Base-by-base conservation (phyloP, 2,888 invertebrate species). In the Cosmia trapezina region DNA sequence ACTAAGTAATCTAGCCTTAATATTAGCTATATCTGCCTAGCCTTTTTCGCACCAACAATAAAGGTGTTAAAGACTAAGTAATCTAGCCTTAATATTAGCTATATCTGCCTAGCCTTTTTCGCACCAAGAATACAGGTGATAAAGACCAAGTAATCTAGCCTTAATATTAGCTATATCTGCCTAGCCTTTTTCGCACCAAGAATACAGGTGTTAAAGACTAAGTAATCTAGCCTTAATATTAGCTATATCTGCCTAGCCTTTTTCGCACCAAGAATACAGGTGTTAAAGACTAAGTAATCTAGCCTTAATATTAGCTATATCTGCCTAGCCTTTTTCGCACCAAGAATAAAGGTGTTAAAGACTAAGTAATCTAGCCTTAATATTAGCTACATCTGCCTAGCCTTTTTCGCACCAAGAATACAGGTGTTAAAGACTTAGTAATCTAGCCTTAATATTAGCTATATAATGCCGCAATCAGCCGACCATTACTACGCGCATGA, bases 401-500 rank as follows among this genome's bases (percentile, higher is more conserved):
- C 28, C 28, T 28, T 28, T 28, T 28, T 28, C 28, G 28, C 28
- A 28, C 28, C 28, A 28, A 28, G 28, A 28, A 28, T 28, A 28
- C 28, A 28, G 28, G 28, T 28, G 28, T 28, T 1, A 28, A 28
- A 28, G 28, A 28, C 17, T 12, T 65, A 59, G 8, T 41, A 14
- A 60, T 19, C 43, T 45, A 49, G n/a, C n/a, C 41, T 67, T 43
- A 56, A 61, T 61, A 33, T 61, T 63, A 56, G 6, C 65, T 28
- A 65, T 6, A 54, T 28, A 11, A 47, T 11, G 11, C 28, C 43
- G n/a, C 53, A 65, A 75, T 67, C 61, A 76, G 43, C 43, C 61
- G 37, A 59, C 12, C 79, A 67, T 51, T 66, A 70, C 62, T 79
- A 60, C 28, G 33, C 54, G 56, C 70, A 60, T 72, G 78, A 73